Percentiles rank a stretch among this genome's conserved stretches.
Evolutionary conservation across 2,113 vertebrate species (phyloP).

Genomic region (Chamaetylas fuelleborni): DNA sequence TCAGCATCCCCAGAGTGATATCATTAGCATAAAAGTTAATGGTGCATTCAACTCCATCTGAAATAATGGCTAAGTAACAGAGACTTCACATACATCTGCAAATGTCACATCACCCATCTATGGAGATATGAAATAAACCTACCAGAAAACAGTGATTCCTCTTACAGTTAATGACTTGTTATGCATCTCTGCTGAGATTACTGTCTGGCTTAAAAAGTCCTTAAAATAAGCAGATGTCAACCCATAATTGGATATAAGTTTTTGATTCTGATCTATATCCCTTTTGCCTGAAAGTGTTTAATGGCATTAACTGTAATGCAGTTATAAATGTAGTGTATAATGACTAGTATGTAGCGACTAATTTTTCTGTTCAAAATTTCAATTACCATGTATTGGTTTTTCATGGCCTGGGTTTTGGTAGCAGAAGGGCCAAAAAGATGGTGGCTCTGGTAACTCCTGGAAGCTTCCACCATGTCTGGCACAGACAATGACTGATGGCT

Average conservation of each 20-base stretch:
- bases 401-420: neutral
- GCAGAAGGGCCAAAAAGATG: accelerated
- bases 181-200: neutral
- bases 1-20: neutral
- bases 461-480: neutral
- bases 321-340: neutral
- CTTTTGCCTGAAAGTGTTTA: neutral
- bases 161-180: neutral
- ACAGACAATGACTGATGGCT: neutral
- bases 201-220: neutral
- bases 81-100: neutral
- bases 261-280: neutral
- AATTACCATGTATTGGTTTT: neutral
- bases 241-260: neutral
- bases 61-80: neutral
- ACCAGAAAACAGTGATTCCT: neutral
- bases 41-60: neutral
- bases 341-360: too few relatives aligned
- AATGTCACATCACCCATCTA: accelerated
- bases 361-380: neutral
- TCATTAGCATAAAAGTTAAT: neutral
- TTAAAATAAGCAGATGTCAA: neutral
- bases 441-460: neutral
- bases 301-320: neutral
- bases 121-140: neutral